phyloP scores from a whole-genome alignment of 2,888 invertebrate species.

The Baccha elongata region DNA sequence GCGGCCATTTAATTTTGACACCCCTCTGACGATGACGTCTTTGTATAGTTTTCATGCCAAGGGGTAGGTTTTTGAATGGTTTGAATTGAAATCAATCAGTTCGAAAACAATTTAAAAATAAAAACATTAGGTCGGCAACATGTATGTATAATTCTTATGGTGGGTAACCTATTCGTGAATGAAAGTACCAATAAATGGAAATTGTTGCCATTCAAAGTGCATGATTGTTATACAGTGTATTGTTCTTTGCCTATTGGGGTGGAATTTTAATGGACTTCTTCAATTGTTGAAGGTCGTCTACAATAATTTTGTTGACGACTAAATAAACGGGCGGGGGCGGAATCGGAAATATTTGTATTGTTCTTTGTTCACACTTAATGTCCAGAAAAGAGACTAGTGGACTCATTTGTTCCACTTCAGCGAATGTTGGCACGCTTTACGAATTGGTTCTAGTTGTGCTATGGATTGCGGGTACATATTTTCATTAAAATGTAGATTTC shows the following conservation, averaged over 20 bases:
- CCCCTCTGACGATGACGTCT: slow-evolving; percentile 64
- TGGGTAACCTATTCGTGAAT: slow-evolving; percentile 52
- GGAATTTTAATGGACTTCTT: slow-evolving; percentile 42
- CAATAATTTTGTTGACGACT: slow-evolving; percentile 44
- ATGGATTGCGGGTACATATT: not conserved
- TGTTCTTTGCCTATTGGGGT: slow-evolving; percentile 27
- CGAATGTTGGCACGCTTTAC: slow-evolving; percentile 39
- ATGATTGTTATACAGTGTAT: slow-evolving; percentile 39
- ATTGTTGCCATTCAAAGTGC: slow-evolving; percentile 66
- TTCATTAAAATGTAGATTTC: not conserved
- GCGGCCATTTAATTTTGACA: slow-evolving; percentile 67
- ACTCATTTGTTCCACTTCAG: slow-evolving; percentile 61
- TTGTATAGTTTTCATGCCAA: slow-evolving; percentile 42
- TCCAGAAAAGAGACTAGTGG: slow-evolving; percentile 42
- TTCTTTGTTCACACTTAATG: slow-evolving; percentile 62
- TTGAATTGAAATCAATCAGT: slow-evolving; percentile 51
- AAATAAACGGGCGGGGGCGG: slow-evolving; percentile 55
- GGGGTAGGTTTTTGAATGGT: slow-evolving; percentile 15
- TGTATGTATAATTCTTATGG: slow-evolving; percentile 37
- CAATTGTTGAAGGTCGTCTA: slow-evolving; percentile 36
- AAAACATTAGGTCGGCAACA: slow-evolving; percentile 38
- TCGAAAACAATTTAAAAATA: slow-evolving; percentile 57
- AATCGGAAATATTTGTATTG: slow-evolving; percentile 11
- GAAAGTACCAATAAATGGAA: slow-evolving; percentile 65
- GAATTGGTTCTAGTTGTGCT: slow-evolving; percentile 5